Conservation (phyloP, 2,888 invertebrate genomes). For the Epistrophella euchroma region DNA sequence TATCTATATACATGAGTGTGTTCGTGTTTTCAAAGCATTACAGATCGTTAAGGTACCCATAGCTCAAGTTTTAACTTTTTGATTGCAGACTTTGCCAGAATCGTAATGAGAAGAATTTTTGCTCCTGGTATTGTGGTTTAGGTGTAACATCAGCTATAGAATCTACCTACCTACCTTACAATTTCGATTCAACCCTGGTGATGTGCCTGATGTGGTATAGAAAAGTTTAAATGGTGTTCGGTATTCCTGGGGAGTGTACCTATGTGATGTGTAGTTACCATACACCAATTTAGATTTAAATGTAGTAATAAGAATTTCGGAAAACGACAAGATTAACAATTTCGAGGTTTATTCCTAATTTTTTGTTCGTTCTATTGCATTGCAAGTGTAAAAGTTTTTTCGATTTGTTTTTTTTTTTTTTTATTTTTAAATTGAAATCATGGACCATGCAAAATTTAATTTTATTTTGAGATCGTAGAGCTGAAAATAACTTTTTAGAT, state of each 20-base stretch:
- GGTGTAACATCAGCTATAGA: conserved; percentile 12
- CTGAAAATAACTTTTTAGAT: background rate
- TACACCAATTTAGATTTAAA: conserved; percentile 37
- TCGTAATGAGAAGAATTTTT: conserved; percentile 56
- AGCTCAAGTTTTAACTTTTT: conserved; percentile 75
- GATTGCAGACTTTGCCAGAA: conserved; percentile 68
- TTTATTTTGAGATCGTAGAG: background rate
- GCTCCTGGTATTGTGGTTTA: conserved; percentile 41
- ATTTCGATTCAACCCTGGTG: background rate
- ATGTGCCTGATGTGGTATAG: background rate
- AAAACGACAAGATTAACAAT: conserved; percentile 21
- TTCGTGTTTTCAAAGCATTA: conserved; percentile 36
- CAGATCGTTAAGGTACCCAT: conserved; percentile 72
- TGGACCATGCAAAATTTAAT: background rate
- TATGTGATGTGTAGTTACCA: background rate
- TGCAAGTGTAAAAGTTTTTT: background rate
- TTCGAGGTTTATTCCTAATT: conserved; percentile 1
- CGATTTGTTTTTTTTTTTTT: background rate
- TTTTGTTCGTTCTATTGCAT: background rate
- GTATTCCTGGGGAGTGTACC: conserved; percentile 6
- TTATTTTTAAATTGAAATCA: background rate
- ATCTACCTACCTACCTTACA: background rate
- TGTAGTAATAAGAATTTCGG: conserved; percentile 24
- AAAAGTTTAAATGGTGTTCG: conserved; percentile 22
- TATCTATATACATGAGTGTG: background rate